Percentiles rank a stretch among this genome's conserved stretches.
These are phyloP conservation scores for Agrotis ipsilon DNA, from an alignment of 2,888 invertebrate genomes.

Conservation along the genomic window DNA sequence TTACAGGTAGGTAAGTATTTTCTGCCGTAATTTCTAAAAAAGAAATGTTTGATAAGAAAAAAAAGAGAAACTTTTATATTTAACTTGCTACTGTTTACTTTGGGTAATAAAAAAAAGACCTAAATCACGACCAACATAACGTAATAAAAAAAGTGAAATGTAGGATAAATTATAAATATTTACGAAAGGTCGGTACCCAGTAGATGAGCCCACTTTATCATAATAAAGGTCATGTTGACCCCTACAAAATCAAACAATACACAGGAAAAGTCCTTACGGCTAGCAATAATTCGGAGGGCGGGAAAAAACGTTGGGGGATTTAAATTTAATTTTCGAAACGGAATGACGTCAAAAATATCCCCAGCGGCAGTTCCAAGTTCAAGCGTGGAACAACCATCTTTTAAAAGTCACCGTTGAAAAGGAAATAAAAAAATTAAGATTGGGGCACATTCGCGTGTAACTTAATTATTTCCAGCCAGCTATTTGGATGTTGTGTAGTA, in stretches of 20 bases:
- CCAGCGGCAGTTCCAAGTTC: conserved; percentile 84
- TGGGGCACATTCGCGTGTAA: conserved; percentile 42
- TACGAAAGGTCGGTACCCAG: conserved; percentile 48
- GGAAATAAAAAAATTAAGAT: conserved; percentile 73
- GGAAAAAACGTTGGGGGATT: conserved; percentile 88
- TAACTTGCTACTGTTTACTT: no score
- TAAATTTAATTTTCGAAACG: conserved; percentile 90
- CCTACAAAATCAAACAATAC: conserved; percentile 81
- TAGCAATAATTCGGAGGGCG: conserved; percentile 87
- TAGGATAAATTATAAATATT: conserved; percentile 51
- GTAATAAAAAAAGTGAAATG: conserved; percentile 14
- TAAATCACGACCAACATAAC: no score
- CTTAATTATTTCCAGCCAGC: conserved; percentile 47
- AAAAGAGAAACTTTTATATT: not conserved
- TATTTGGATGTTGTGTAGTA: conserved; percentile 11
- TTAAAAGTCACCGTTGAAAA: conserved; percentile 74
- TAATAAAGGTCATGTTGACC: conserved; percentile 74
- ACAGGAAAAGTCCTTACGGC: conserved; percentile 81
- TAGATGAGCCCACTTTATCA: conserved; percentile 59
- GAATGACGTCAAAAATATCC: conserved; percentile 88
- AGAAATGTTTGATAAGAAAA: not conserved
- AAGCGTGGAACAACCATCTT: conserved; percentile 79
- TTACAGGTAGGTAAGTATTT: not conserved
- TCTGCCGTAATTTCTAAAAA: not conserved
- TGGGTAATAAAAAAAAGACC: conserved; percentile 12